Evolutionary conservation across 2,797 vertebrate species (phyloP).

Genomic region (Menidia menidia): DNA sequence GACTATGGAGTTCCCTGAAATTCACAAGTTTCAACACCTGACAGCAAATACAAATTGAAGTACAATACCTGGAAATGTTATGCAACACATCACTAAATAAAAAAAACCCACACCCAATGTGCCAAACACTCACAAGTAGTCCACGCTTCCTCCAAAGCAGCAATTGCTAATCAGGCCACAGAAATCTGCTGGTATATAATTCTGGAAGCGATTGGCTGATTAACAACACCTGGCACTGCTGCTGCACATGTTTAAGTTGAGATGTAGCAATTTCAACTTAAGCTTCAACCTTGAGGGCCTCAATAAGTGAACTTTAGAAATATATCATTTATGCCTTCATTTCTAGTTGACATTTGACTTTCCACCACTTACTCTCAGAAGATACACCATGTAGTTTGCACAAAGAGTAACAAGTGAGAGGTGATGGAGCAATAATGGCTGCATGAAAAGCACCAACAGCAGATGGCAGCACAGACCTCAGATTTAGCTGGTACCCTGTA

Average conservation of each 20-base stretch:
- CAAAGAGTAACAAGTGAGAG: not conserved
- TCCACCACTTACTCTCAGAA: not conserved
- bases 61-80: not conserved
- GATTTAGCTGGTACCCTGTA: not conserved
- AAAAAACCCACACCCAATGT: too few species aligned
- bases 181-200: conserved; percentile 37
- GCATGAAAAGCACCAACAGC: conserved; percentile 36
- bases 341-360: not conserved
- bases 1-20: not conserved
- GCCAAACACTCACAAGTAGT: conserved; percentile 25
- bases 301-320: not conserved
- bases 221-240: conserved; percentile 54
- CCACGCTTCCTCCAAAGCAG: not conserved
- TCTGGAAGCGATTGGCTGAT: conserved; percentile 37
- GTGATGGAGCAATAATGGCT: not conserved
- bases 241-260: conserved; percentile 2
- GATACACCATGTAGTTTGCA: not conserved
- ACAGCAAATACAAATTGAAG: not conserved
- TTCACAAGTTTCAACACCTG: not conserved
- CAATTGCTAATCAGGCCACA: not conserved
- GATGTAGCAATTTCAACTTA: not conserved
- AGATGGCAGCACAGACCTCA: conserved; percentile 71
- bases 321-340: not conserved
- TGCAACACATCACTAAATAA: too few species aligned
- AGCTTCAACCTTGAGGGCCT: not conserved